Conservation (phyloP, 2,888 invertebrate species). For the Cheiracanthium punctorium region DNA sequence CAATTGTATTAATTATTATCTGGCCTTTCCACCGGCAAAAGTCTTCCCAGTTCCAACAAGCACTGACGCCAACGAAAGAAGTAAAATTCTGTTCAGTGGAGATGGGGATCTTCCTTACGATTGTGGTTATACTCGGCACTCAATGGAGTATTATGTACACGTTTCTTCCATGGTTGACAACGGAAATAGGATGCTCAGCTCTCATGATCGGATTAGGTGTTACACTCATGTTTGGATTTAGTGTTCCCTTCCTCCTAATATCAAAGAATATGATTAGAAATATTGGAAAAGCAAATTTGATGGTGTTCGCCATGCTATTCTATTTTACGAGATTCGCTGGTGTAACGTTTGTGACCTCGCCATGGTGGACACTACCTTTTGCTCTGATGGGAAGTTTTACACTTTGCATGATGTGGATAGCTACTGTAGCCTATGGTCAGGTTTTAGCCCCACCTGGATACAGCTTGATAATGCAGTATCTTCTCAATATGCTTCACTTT, state of each 20-base stretch:
- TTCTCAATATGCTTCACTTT: conserved; percentile 71
- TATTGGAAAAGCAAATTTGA: conserved; percentile 71
- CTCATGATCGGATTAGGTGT: conserved; percentile 64
- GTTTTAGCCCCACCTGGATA: conserved; percentile 77
- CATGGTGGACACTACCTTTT: conserved; percentile 71
- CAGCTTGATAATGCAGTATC: conserved; percentile 71
- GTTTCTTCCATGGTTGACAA: conserved; percentile 79
- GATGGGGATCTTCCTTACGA: conserved; percentile 55
- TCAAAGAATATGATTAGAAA: conserved; percentile 71
- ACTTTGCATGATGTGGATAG: conserved; percentile 71
- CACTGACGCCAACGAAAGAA: conserved; percentile 24
- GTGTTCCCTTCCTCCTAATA: conserved; percentile 69
- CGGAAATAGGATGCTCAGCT: conserved; percentile 66
- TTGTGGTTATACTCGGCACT: conserved; percentile 84
- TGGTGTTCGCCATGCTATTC: conserved; percentile 72
- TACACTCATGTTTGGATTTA: conserved; percentile 67
- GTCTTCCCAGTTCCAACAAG: conserved; percentile 38
- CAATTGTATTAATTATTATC: conserved; percentile 70
- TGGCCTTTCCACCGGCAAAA: conserved; percentile 68
- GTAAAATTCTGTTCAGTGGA: conserved; percentile 54
- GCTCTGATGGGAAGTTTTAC: conserved; percentile 72
- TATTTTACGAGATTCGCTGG: conserved; percentile 72
- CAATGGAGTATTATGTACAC: conserved; percentile 89
- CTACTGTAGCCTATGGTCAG: conserved; percentile 76
- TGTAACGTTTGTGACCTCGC: conserved; percentile 75